Evolutionary conservation across 2,888 invertebrate species (phyloP).

Genomic region (Subacronicta megacephala): DNA sequence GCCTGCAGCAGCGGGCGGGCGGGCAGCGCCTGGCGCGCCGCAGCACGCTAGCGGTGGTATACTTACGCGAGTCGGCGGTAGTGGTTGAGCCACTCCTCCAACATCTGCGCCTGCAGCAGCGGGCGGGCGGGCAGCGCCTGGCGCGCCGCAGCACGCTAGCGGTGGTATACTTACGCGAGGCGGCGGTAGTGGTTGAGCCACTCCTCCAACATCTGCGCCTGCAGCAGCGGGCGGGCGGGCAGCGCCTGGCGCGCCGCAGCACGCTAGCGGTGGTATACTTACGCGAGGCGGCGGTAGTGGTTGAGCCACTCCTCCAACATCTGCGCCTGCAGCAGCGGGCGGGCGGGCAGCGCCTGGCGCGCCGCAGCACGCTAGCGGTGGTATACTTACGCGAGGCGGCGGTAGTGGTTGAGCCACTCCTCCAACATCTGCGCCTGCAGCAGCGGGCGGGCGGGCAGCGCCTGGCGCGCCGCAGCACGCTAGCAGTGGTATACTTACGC

Average conservation of each 20-base stretch:
- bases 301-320: conserved; percentile 97
- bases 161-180: conserved; percentile 71
- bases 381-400: conserved; percentile 87
- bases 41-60: conserved; percentile 77
- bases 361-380: too few species aligned
- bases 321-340: conserved; percentile 92
- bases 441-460: conserved; percentile 17
- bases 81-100: conserved; percentile 97
- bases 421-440: conserved; percentile 95
- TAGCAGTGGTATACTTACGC: too few species aligned
- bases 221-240: conserved; percentile 84
- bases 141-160: too few species aligned
- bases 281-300: conserved; percentile 94
- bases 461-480: too few species aligned
- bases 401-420: conserved; percentile 98
- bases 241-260: too few species aligned
- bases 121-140: too few species aligned
- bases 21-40: too few species aligned
- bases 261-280: conserved; percentile 78
- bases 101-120: conserved; percentile 94
- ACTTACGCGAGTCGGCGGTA: conserved; percentile 92
- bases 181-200: conserved; percentile 98
- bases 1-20: too few species aligned
- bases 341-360: too few species aligned
- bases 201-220: conserved; percentile 94